Conservation (phyloP, 2,113 vertebrate species). For the Struthio camelus region DNA sequence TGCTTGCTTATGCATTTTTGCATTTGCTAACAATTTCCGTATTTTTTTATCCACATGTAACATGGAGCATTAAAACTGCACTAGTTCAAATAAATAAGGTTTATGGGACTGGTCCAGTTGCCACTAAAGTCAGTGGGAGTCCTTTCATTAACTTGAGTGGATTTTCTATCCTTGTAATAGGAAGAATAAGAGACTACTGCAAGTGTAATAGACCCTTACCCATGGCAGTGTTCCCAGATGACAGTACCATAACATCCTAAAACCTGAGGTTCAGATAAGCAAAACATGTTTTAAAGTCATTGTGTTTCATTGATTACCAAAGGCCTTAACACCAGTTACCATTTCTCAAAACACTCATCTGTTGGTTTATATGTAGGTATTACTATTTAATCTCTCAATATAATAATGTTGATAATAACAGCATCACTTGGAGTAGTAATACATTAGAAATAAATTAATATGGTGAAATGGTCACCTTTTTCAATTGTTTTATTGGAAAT, state of each 20-base stretch:
- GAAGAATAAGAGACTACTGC: neutral
- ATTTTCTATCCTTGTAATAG: neutral
- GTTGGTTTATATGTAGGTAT: neutral
- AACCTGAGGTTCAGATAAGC: neutral
- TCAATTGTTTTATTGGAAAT: neutral
- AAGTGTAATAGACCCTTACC: neutral
- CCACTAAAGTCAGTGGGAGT: neutral
- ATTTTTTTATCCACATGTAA: neutral
- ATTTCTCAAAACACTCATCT: neutral
- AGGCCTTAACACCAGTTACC: neutral
- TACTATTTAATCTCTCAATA: neutral
- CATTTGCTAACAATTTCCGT: neutral
- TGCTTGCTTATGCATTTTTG: neutral
- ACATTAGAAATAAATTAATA: neutral
- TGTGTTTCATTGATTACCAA: neutral
- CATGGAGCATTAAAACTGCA: too few relatives aligned
- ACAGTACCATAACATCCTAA: neutral
- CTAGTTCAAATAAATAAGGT: neutral
- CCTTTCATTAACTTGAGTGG: neutral
- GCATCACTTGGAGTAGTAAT: neutral
- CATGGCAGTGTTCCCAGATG: neutral
- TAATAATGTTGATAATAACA: neutral
- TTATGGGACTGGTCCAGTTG: neutral
- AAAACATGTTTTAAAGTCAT: neutral
- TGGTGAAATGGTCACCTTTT: neutral